Evolutionary conservation across 1,140 invertebrate species (phyloP).

Genomic region (Littorina saxatilis): DNA sequence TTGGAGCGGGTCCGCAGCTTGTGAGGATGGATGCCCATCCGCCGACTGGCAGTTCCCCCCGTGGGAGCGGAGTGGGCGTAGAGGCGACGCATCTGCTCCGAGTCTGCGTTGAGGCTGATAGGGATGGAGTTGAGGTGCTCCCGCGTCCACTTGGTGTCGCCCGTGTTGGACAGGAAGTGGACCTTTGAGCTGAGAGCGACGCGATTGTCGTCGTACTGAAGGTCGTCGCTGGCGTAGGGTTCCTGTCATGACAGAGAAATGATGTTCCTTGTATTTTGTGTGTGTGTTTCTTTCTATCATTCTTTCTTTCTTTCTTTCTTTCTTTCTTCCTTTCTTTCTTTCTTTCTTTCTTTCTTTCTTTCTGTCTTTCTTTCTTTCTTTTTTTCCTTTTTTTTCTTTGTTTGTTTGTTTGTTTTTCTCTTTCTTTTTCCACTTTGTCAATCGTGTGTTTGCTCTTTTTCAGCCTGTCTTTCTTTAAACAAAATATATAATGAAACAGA

Average conservation of each 20-base stretch:
- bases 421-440: too few species aligned
- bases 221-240: constrained; percentile 60
- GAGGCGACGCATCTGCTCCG: constrained; percentile 57
- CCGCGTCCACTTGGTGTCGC: constrained; percentile 56
- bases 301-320: not conserved
- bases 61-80: constrained; percentile 65
- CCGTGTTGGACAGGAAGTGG: constrained; percentile 64
- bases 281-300: not conserved
- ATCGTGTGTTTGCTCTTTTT: not conserved
- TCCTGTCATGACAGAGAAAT: constrained; percentile 42
- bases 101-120: constrained; percentile 63
- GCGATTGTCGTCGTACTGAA: constrained; percentile 58
- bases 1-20: constrained; percentile 59
- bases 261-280: not conserved
- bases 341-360: too few species aligned
- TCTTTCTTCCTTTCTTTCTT: not conserved
- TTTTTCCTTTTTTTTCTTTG: too few species aligned
- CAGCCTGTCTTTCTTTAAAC: not conserved
- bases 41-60: constrained; percentile 51
- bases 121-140: constrained; percentile 47
- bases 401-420: too few species aligned
- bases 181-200: constrained; percentile 62
- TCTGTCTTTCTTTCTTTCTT: too few species aligned
- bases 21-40: constrained; percentile 44
- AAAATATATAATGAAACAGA: too few species aligned